Evolutionary conservation across 1,140 invertebrate species (phyloP), one percentile per base, ranked within the genome.

Genomic region (Saccostrea glomerata): DNA sequence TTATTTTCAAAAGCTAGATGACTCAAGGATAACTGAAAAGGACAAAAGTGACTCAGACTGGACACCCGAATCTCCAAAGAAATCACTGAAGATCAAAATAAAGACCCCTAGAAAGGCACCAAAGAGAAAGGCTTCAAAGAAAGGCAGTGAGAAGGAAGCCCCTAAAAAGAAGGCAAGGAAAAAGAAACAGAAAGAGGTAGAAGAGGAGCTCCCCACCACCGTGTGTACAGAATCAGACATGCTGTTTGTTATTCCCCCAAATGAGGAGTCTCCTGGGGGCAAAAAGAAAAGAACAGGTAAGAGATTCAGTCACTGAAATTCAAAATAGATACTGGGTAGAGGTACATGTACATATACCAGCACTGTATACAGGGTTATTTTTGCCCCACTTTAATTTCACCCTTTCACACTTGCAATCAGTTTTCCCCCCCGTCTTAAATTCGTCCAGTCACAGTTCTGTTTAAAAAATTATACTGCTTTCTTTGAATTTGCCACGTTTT

Each of bases 281-380:
- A 77, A 77, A 30, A 77, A 77, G 70, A 77, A 77, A 36, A 77
- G 70, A 77, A 15, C 70, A 77, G 23, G 70, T 77, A 77, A 63
- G 58, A 17, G 7, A 60, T 17, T 3, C 58, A 60, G 20, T n/a
- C 6, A n/a, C 58, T 47, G 47, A 47, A 7, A 9, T 47, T 47
- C 47, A 47, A 9, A 47, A 47, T 47, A 47, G 47, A 47, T 47
- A 47, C 47, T 9, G 47, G 47, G 47, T 47, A 47, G 1, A 36
- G 30, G 30, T 36, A 36, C 30, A 36, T 36, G 30, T 36, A 36
- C 30, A 36, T 36, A 36, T 36, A 36, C n/a, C n/a, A n/a, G n/a
- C n/a, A n/a, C 30, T 36, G 30, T 36, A 36, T 36, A 36, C 30
- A 36, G 30, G 30, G 30, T 36, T 36, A 36, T 1, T 36, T 36